Conservation (phyloP, 2,797 vertebrate genomes). For the Pangasius sanitwongsei region DNA sequence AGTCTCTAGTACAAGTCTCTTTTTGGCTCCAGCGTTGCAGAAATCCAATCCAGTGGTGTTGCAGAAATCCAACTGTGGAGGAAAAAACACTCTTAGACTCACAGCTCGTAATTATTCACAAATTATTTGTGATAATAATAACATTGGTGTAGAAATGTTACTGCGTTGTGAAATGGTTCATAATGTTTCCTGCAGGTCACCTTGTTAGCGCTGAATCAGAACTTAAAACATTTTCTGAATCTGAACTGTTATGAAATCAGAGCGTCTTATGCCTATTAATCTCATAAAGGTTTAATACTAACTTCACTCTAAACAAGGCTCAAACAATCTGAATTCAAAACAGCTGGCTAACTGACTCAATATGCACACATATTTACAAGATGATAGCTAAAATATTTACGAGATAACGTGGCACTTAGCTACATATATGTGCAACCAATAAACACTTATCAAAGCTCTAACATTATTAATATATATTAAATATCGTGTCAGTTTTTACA, state of each 20-base stretch:
- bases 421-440: not conserved
- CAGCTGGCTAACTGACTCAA: too few relatives aligned
- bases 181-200: not conserved
- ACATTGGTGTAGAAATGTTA: not conserved
- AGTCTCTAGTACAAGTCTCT: not conserved
- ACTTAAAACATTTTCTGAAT: not conserved
- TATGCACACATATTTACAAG: too few relatives aligned
- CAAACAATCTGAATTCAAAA: not conserved
- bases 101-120: not conserved
- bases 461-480: not conserved
- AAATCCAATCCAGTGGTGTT: not conserved
- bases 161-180: not conserved
- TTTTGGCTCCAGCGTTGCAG: not conserved
- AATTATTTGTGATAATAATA: not conserved
- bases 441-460: not conserved
- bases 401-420: not conserved
- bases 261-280: not conserved
- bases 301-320: not conserved
- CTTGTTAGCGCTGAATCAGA: not conserved
- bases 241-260: not conserved
- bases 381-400: too few relatives aligned
- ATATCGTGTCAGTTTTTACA: not conserved
- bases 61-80: not conserved
- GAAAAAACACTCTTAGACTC: not conserved
- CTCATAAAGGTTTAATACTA: not conserved